A percentile compares a stretch with the other conserved stretches of the same genome.
Evolutionary conservation across 2,113 vertebrate genomes (phyloP).

Genomic region (Pelvicachromis taeniatus): DNA sequence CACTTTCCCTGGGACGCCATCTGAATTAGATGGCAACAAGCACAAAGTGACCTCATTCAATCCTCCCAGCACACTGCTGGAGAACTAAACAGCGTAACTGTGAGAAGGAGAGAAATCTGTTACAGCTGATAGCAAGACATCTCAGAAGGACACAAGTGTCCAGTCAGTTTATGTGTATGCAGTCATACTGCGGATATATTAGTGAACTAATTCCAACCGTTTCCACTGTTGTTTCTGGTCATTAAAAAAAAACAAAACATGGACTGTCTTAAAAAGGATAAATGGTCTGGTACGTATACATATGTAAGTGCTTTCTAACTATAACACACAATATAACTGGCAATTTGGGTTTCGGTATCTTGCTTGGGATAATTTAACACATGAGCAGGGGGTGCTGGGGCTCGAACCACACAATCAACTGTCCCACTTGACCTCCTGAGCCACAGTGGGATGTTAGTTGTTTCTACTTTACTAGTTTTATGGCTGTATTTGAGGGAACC

Average conservation of each 20-base stretch:
- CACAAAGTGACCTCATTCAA: slow-evolving; percentile 51
- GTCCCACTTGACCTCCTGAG: background rate
- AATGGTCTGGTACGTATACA: background rate
- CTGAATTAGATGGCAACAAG: slow-evolving; percentile 16
- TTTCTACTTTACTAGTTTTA: background rate
- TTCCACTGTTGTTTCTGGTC: background rate
- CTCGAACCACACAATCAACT: background rate
- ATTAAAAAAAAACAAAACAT: background rate
- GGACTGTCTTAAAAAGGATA: background rate
- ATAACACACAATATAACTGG: background rate
- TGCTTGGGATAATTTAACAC: background rate
- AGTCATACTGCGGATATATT: background rate
- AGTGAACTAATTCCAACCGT: background rate
- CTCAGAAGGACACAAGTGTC: background rate
- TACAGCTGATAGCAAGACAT: background rate
- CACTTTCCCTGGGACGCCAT: background rate
- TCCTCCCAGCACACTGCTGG: slow-evolving; percentile 17
- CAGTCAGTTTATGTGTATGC: background rate
- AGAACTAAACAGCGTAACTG: slow-evolving; percentile 16
- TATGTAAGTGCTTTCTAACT: background rate
- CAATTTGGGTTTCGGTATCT: background rate
- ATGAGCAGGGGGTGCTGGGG: background rate
- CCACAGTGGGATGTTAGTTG: background rate
- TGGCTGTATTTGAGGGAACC: background rate
- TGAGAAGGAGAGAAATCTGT: slow-evolving; percentile 4